A percentile compares a stretch with the other conserved stretches of the same genome.
These are phyloP conservation scores for Archilochus colubris DNA, from an alignment of 2,113 vertebrate genomes.

Conservation along the genomic window DNA sequence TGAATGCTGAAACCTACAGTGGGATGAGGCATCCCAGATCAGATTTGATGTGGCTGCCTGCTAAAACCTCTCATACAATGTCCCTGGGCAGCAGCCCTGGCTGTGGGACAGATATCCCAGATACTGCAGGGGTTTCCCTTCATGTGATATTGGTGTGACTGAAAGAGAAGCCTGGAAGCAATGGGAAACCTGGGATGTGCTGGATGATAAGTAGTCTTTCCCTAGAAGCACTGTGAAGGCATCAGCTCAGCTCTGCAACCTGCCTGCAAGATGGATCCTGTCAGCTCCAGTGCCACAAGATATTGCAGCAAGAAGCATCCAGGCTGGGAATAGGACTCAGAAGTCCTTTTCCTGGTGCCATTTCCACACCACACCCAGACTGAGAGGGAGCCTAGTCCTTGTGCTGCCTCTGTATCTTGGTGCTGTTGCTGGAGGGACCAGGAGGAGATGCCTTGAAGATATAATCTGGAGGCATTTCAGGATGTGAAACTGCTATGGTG, in stretches of 20 bases:
- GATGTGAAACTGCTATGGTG: accelerated
- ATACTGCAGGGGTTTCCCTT: neutral
- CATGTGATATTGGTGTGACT: neutral
- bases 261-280: neutral
- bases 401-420: neutral
- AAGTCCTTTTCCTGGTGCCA: neutral
- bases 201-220: neutral
- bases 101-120: neutral
- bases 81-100: neutral
- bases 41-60: neutral
- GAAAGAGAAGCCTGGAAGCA: neutral
- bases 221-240: neutral
- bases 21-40: neutral
- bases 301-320: neutral
- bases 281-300: accelerated
- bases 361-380: neutral
- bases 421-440: neutral
- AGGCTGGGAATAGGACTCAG: neutral
- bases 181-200: neutral
- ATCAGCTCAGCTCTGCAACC: neutral
- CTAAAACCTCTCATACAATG: neutral
- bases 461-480: accelerated
- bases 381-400: neutral
- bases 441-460: neutral
- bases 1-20: neutral